Evolutionary conservation across 2,888 invertebrate genomes (phyloP).

Genomic region (Callinectes sapidus): DNA sequence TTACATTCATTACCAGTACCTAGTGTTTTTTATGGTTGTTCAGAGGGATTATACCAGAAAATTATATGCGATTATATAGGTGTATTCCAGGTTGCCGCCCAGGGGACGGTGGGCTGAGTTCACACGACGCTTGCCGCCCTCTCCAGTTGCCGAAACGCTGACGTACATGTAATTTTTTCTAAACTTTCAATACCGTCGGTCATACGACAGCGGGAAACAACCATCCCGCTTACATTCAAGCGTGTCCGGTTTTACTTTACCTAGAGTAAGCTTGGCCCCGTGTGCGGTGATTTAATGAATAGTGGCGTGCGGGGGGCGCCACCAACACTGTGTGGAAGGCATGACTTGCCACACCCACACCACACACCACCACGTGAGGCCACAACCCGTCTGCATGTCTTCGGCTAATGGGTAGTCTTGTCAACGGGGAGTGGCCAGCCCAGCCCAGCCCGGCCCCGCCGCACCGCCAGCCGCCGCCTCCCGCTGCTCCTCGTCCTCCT

Average conservation of each 20-base stretch:
- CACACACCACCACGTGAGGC: conserved; percentile 46
- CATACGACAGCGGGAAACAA: neutral
- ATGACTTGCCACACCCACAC: conserved; percentile 61
- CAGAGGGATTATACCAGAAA: neutral
- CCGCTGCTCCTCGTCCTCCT: neutral
- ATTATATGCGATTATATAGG: conserved; percentile 47
- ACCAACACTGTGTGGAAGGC: conserved; percentile 44
- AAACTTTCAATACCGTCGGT: neutral
- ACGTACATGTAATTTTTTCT: neutral
- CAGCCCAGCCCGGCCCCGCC: conserved; percentile 22
- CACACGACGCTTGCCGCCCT: conserved; percentile 63
- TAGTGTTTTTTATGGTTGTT: neutral
- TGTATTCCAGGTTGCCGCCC: conserved; percentile 59
- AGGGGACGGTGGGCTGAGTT: conserved; percentile 61
- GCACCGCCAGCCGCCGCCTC: neutral
- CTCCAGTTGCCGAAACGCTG: conserved; percentile 52
- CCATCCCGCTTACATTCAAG: neutral
- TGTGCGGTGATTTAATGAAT: conserved; percentile 11
- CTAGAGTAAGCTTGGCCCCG: neutral
- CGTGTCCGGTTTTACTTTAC: neutral
- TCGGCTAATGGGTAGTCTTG: conserved; percentile 35
- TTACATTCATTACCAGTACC: neutral
- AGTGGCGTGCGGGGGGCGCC: neutral
- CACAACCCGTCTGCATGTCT: conserved; percentile 36
- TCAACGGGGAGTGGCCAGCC: conserved; percentile 34